phyloP scores from a whole-genome alignment of 1,140 invertebrate genomes.

The Globodera ellingtonae region DNA sequence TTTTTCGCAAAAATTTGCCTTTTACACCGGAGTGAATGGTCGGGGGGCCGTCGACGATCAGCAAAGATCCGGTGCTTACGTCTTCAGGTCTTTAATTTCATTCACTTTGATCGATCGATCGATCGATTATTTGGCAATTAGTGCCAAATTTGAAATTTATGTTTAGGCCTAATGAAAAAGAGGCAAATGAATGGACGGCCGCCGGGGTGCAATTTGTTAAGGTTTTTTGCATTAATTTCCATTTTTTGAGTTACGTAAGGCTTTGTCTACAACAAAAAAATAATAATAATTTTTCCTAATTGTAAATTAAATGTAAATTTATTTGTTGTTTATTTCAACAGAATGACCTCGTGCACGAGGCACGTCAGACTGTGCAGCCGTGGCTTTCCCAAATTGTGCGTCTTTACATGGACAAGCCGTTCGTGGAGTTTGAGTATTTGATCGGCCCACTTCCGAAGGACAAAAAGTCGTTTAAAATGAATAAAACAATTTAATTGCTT shows the following conservation, averaged over 20 bases:
- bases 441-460: conserved; percentile 83
- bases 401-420: conserved; percentile 72
- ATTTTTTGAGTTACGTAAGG: conserved; percentile 9
- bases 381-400: conserved; percentile 82
- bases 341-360: conserved; percentile 79
- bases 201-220: conserved; percentile 37
- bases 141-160: conserved; percentile 16
- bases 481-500: background rate
- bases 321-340: conserved; percentile 37
- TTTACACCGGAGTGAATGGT: conserved; percentile 7
- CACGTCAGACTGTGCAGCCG: conserved; percentile 76
- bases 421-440: conserved; percentile 86
- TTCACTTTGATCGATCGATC: background rate
- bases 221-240: background rate
- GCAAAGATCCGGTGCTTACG: conserved; percentile 31
- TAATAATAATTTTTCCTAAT: background rate
- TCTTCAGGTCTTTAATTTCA: conserved; percentile 65
- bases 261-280: conserved; percentile 34
- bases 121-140: background rate
- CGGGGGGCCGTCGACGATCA: background rate
- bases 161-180: conserved; percentile 72
- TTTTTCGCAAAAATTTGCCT: conserved; percentile 34
- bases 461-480: conserved; percentile 13
- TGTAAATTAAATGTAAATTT: background rate
- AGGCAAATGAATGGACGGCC: conserved; percentile 36